Evolutionary conservation across 2,797 vertebrate species (phyloP).

Genomic region (Pseudocheirus occidentalis): DNA sequence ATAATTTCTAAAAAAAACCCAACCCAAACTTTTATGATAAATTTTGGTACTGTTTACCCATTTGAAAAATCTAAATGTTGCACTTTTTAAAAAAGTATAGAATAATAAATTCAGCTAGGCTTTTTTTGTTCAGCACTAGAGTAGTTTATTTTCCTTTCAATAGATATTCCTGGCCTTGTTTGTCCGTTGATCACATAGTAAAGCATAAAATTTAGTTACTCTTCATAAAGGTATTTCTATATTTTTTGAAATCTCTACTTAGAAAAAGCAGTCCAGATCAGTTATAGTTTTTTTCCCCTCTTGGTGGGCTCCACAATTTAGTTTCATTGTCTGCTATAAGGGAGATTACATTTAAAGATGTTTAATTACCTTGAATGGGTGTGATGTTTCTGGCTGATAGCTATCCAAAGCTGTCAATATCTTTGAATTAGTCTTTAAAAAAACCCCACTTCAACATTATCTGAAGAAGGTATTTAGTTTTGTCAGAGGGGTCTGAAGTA

Average conservation of each 20-base stretch:
- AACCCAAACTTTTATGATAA: not conserved
- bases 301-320: not conserved
- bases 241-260: not conserved
- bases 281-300: not conserved
- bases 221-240: not conserved
- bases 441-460: not conserved
- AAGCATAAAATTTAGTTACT: not conserved
- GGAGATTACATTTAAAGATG: not conserved
- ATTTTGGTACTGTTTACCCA: not conserved
- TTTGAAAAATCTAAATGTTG: not conserved
- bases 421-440: not conserved
- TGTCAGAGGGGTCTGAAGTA: not conserved
- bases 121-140: not conserved
- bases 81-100: not conserved
- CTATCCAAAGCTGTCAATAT: not conserved
- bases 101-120: not conserved
- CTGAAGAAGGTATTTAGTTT: not conserved
- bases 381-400: not conserved
- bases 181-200: not conserved
- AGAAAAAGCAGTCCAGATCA: not conserved
- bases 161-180: not conserved
- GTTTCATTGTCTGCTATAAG: not conserved
- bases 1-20: not conserved
- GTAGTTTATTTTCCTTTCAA: not conserved
- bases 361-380: slow-evolving; percentile 1